Evolutionary conservation across 2,113 vertebrate species (phyloP).

Genomic region (Callaeas wilsoni): DNA sequence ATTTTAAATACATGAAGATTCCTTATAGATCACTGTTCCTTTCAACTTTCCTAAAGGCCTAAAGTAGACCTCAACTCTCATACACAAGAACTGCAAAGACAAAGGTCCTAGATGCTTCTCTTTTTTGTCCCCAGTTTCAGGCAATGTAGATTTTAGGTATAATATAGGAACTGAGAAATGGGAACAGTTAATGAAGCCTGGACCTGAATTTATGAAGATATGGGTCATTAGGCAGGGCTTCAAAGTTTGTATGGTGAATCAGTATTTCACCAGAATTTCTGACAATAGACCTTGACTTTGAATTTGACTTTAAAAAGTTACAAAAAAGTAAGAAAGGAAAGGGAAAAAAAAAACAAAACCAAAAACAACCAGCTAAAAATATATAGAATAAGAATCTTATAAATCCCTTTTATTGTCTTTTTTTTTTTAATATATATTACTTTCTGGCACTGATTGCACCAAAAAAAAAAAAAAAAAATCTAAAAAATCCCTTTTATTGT

Average conservation of each 20-base stretch:
- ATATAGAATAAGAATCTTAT: background rate
- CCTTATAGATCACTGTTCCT: background rate
- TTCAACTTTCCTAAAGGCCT: background rate
- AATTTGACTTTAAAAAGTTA: background rate
- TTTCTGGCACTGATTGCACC: fast-evolving
- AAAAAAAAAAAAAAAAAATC: too few species aligned
- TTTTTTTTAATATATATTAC: background rate
- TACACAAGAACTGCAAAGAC: background rate
- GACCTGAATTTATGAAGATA: background rate
- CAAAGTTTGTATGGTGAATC: background rate
- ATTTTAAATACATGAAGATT: background rate
- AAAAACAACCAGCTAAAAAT: fast-evolving
- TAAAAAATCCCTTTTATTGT: too few species aligned
- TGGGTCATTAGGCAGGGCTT: background rate
- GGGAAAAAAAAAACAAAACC: fast-evolving
- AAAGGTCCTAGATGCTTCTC: background rate
- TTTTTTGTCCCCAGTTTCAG: background rate
- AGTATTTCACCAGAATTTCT: background rate
- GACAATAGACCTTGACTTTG: background rate
- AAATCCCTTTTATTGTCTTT: fast-evolving
- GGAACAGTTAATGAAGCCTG: background rate
- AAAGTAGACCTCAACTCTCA: background rate
- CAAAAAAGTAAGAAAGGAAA: background rate
- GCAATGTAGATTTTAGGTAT: background rate
- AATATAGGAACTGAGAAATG: background rate